Percentiles rank a stretch among this genome's conserved stretches.
Evolutionary conservation across 2,113 vertebrate species (phyloP).

Genomic region (Sula dactylatra): DNA sequence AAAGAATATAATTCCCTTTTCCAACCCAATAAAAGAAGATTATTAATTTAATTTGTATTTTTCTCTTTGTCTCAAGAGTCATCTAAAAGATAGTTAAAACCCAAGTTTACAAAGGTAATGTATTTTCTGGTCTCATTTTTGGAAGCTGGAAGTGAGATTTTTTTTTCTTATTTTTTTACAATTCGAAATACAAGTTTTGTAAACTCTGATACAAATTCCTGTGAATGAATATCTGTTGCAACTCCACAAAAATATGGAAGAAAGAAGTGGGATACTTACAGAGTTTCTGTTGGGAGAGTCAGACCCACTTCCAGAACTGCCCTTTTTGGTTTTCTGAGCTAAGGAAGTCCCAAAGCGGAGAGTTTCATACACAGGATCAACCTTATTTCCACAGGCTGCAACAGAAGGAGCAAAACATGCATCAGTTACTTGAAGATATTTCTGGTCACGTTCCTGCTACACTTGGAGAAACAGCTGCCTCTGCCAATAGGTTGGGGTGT

Average conservation of each 20-base stretch:
- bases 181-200: not conserved
- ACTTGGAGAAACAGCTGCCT: not conserved
- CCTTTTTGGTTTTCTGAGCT: slow-evolving; percentile 92
- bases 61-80: not conserved
- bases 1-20: not conserved
- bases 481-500: not conserved
- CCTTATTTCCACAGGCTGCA: slow-evolving; percentile 95
- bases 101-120: not conserved
- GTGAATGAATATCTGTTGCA: not conserved
- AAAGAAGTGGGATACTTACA: slow-evolving; percentile 71
- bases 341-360: slow-evolving; percentile 95
- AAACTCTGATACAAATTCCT: not conserved
- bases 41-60: not conserved
- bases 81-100: not conserved
- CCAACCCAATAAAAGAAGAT: not conserved
- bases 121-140: not conserved
- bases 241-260: not conserved
- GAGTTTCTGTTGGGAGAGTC: slow-evolving; percentile 92
- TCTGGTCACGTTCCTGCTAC: not conserved
- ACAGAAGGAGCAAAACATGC: slow-evolving; percentile 28
- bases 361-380: slow-evolving; percentile 97
- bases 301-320: slow-evolving; percentile 85
- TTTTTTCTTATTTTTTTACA: not conserved
- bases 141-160: not conserved
- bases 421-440: not conserved